Evolutionary conservation across 37 sponge, comb jelly and placozoan genomes (phyloP).

Genomic region (Chondrilla cf. caribensis): DNA sequence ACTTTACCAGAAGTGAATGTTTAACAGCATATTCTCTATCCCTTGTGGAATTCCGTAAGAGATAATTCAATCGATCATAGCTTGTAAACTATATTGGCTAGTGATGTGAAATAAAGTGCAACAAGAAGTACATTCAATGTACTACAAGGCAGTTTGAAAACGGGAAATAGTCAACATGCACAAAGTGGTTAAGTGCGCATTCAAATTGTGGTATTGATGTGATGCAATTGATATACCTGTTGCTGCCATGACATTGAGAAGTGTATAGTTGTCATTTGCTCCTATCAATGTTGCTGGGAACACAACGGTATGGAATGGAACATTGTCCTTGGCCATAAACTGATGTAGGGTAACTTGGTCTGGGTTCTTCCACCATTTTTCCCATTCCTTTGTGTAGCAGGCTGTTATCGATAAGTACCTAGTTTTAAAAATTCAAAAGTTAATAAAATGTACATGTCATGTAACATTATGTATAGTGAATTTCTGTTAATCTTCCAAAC

Average conservation of each 20-base stretch:
- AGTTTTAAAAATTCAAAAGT: background rate
- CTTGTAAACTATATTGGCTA: no score
- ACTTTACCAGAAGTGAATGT: no score
- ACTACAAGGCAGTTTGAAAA: no score
- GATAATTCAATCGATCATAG: no score
- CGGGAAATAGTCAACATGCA: no score
- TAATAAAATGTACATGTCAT: background rate
- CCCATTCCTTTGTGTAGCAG: conserved; percentile 77
- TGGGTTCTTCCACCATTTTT: conserved; percentile 91
- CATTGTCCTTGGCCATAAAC: conserved; percentile 92
- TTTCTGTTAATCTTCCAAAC: background rate
- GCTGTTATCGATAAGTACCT: conserved; percentile 81
- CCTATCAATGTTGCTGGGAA: conserved; percentile 75
- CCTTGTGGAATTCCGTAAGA: no score
- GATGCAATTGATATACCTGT: conserved; percentile 29
- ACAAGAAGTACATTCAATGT: no score
- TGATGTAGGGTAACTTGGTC: conserved; percentile 53
- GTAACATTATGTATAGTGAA: no score
- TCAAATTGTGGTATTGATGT: no score
- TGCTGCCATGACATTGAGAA: conserved; percentile 65
- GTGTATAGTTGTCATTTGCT: conserved; percentile 68
- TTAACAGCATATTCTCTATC: no score
- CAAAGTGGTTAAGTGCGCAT: no score
- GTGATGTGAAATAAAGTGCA: no score
- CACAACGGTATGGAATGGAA: conserved; percentile 82